These are phyloP conservation scores for Montipora capitata DNA, from an alignment of 92 coral and sea anemone genomes.

Conservation along the genomic window DNA sequence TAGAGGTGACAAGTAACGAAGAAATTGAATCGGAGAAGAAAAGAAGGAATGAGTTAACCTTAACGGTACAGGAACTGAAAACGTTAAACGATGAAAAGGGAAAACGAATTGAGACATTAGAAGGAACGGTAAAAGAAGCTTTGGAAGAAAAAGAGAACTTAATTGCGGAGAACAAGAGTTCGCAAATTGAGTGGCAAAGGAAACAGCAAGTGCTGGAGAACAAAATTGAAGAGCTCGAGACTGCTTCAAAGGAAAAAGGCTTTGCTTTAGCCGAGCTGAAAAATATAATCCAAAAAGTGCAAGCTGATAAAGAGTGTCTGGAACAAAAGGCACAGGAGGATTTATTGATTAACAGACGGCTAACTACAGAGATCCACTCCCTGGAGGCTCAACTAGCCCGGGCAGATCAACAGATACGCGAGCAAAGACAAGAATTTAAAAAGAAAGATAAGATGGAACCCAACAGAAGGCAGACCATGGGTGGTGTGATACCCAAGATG, in stretches of 20 bases:
- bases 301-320: constrained; percentile 57
- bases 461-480: constrained; percentile 30
- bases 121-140: constrained; percentile 28
- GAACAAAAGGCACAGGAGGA: constrained; percentile 81
- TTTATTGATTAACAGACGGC: constrained; percentile 77
- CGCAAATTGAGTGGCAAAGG: constrained; percentile 41
- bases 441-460: constrained; percentile 13
- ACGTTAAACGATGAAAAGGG: constrained; percentile 45
- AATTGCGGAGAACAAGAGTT: constrained; percentile 21
- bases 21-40: constrained; percentile 43
- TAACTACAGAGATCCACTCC: constrained; percentile 87
- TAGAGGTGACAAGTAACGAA: constrained; percentile 51
- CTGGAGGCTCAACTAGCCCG: constrained; percentile 92
- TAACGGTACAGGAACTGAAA: constrained; percentile 24
- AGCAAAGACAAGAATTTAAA: constrained; percentile 45
- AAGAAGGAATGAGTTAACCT: constrained; percentile 22
- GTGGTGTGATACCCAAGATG: constrained; percentile 1
- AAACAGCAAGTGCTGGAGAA: constrained; percentile 60
- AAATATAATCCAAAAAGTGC: constrained; percentile 55
- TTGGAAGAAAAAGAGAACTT: constrained; percentile 52
- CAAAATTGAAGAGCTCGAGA: constrained; percentile 64
- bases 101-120: constrained; percentile 36
- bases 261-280: constrained; percentile 44
- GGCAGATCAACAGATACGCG: constrained; percentile 87
- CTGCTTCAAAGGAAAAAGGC: constrained; percentile 71